These are phyloP conservation scores for Malurus splendens DNA, from an alignment of 2,797 vertebrate genomes.

Conservation along the genomic window DNA sequence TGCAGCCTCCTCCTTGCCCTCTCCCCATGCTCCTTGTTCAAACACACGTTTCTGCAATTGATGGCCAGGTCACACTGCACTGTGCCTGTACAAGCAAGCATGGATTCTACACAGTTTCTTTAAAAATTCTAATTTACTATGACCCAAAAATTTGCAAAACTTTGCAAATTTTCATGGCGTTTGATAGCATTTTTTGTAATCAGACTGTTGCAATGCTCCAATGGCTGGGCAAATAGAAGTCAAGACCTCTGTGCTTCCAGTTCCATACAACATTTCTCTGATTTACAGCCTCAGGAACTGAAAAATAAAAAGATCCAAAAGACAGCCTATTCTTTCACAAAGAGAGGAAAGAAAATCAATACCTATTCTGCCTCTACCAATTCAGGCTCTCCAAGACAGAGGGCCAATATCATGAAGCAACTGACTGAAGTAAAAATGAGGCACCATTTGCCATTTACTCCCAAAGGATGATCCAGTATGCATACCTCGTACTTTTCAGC, in stretches of 20 bases:
- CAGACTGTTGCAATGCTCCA: background rate
- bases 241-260: background rate
- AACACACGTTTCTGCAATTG: accelerated
- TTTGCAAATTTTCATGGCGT: background rate
- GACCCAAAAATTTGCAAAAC: background rate
- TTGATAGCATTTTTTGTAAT: background rate
- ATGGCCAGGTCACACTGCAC: background rate
- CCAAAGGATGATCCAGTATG: background rate
- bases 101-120: accelerated
- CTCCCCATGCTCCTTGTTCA: background rate
- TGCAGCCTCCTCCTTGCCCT: background rate
- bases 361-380: background rate
- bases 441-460: background rate
- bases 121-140: background rate
- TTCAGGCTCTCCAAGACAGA: background rate
- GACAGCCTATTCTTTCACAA: background rate
- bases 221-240: background rate
- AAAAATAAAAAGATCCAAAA: background rate
- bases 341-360: background rate
- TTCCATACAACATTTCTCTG: background rate
- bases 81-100: background rate
- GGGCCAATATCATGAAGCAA: background rate
- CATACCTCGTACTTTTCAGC: background rate
- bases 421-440: background rate
- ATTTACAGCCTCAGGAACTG: background rate